Evolutionary conservation across 2,888 invertebrate genomes (phyloP).

Genomic region (Ophion slaviceki): DNA sequence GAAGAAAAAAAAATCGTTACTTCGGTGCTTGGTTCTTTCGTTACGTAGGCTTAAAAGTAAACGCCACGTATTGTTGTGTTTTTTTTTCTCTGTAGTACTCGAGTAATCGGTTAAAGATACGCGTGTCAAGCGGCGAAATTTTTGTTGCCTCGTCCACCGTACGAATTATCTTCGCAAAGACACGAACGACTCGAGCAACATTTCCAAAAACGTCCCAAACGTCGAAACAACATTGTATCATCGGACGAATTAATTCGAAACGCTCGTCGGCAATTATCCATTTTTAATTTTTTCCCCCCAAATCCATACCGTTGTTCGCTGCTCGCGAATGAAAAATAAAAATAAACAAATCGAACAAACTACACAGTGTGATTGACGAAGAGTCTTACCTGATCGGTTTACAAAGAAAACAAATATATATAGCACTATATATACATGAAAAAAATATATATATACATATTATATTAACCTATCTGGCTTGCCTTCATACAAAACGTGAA

Average conservation of each 20-base stretch:
- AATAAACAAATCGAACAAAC: constrained; percentile 57
- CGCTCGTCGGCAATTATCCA: neutral
- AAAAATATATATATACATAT: constrained; percentile 28
- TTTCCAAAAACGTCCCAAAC: constrained; percentile 1
- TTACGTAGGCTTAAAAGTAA: constrained; percentile 71
- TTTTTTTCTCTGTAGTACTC: constrained; percentile 52
- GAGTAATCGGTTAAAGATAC: constrained; percentile 40
- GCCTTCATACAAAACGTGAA: constrained; percentile 30
- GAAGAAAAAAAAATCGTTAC: constrained; percentile 47
- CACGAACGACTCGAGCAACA: constrained; percentile 22
- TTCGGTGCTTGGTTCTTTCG: constrained; percentile 75
- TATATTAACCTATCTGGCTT: constrained; percentile 55
- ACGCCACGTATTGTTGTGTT: constrained; percentile 59
- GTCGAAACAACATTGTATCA: constrained; percentile 16
- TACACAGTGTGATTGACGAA: constrained; percentile 66
- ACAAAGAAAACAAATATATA: constrained; percentile 61
- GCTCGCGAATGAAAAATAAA: constrained; percentile 36
- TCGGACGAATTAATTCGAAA: constrained; percentile 36
- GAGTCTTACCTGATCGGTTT: constrained; percentile 64
- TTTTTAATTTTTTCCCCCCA: neutral
- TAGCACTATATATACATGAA: constrained; percentile 53
- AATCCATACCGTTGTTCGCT: constrained; percentile 42
- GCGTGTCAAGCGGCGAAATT: neutral
- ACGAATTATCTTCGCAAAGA: constrained; percentile 6
- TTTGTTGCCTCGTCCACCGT: neutral